Base-by-base conservation (phyloP, 2,113 vertebrate species). In the Notothenia coriiceps region DNA sequence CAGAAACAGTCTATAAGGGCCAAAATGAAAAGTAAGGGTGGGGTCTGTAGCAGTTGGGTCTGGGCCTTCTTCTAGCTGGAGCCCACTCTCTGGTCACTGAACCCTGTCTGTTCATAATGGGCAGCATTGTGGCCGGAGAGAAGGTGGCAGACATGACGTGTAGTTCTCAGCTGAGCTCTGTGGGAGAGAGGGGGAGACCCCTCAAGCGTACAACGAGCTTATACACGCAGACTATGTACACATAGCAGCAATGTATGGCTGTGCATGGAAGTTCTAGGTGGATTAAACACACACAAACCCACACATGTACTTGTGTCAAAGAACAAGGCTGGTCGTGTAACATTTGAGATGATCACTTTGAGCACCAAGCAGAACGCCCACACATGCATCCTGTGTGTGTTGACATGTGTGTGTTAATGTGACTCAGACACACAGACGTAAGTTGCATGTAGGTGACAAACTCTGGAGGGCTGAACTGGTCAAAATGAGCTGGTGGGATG, bases 101-200 rank as follows among this genome's bases (percentile, higher is more conserved):
- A 86, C 77, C 69, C 20, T 44, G 77, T 69, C 71, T 60, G 61
- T 80, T 86, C 68, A 93, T 90, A 93, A 93, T 88, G 87, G 88
- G 83, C 85, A 83, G 84, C 91, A 91, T 92, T 93, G 91, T 92
- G 89, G 82, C 61, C 83, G 86, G 76, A 79, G 82, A 69, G 76
- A 89, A 91, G 89, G 91, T 92, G 90, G 82, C 89, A 90, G 91
- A 93, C 92, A 92, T 93, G 90, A 93, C 91, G 88, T 91, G 68
- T 73, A 75, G 82, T 77, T 90, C 80, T 89, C 73, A 89, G 77
- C 65, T 86, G 76, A 85, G 79, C 70, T 79, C 55, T 65, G 76
- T 69, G 70, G 75, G 83, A 70, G 82, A 70, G 76, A 47, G 77
- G 69, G 77, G 83, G 79, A 81, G 79, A 82, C 73, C 85, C 70